Base-by-base conservation (phyloP, 2,888 invertebrate species). In the Cybosia mesomella region DNA sequence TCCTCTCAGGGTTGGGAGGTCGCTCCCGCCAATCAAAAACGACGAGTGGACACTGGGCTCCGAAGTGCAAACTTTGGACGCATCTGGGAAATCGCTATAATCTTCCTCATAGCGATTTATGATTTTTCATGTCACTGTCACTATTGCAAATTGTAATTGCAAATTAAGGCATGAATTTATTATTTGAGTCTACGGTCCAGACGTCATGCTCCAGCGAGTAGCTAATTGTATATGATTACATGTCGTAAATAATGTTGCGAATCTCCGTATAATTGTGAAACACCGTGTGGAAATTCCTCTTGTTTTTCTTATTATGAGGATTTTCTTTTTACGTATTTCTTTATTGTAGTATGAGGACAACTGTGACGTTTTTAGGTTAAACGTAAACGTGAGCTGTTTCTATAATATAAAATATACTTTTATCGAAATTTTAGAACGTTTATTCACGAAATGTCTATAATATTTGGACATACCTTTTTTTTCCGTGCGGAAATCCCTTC, bases 121-220 rank as follows among this genome's bases (percentile, higher is more conserved):
- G n/a, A n/a, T n/a, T n/a, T n/a, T n/a, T n/a, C n/a, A n/a, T n/a
- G n/a, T 49, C 9, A 9, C n/a, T 49, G 49, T 9, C 49, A 49
- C n/a, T 49, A 1, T n/a, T 18, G n/a, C 18, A 49, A n/a, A 49
- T 49, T 1, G n/a, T 49, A 49, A 49, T 49, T 8, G 49, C 49
- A 49, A 49, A 49, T 18, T 49, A 49, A 49, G 49, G 49, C 49
- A 49, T 49, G 49, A 49, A 49, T n/a, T 49, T n/a, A 49, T 49
- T 49, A 49, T 49, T 49, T 49, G n/a, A n/a, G 49, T 49, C 18
- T 49, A n/a, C 49, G n/a, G 24, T n/a, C 21, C 49, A 43, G 49
- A 62, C 49, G 18, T 43, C 43, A 62, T 28, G 43, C 49, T 49
- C n/a, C 49, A 49, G 49, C 49, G 49, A 49, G 49, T 49, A 49